A percentile compares a stretch with the other conserved stretches of the same genome.
Conservation (phyloP, 2,888 invertebrate species). For the Heliconius ismenius region DNA sequence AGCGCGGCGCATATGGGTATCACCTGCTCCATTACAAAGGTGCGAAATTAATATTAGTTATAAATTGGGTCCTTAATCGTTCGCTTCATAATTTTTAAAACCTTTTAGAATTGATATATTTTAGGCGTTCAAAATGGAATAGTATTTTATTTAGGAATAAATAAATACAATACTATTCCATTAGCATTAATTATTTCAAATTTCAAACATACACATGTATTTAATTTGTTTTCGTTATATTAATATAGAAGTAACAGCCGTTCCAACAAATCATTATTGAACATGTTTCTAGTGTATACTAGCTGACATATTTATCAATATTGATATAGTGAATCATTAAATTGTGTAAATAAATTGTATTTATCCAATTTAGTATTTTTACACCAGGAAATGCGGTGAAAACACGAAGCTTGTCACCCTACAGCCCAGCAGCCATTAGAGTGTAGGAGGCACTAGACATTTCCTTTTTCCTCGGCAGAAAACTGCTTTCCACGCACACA, state of each 20-base stretch:
- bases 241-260: neutral
- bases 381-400: slow-evolving; percentile 18
- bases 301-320: neutral
- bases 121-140: neutral
- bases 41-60: slow-evolving; percentile 44
- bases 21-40: slow-evolving; percentile 47
- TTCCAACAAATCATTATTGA: neutral
- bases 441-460: slow-evolving; percentile 36
- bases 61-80: slow-evolving; percentile 34
- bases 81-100: slow-evolving; percentile 24
- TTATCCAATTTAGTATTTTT: neutral
- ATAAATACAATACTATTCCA: too few species aligned
- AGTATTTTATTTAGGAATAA: neutral
- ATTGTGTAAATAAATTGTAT: neutral
- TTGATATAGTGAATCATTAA: slow-evolving; percentile 1
- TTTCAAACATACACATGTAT: neutral
- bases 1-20: slow-evolving; percentile 39
- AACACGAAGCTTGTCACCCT: slow-evolving; percentile 33
- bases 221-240: neutral
- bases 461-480: slow-evolving; percentile 45
- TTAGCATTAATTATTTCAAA: neutral
- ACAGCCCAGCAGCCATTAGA: slow-evolving; percentile 39
- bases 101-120: slow-evolving; percentile 13
- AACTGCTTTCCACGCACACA: slow-evolving; percentile 42
- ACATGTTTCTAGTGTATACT: neutral